Evolutionary conservation across 2,888 invertebrate genomes (phyloP), one percentile per base, ranked within the genome.

Genomic region (Cactoblastis cactorum): DNA sequence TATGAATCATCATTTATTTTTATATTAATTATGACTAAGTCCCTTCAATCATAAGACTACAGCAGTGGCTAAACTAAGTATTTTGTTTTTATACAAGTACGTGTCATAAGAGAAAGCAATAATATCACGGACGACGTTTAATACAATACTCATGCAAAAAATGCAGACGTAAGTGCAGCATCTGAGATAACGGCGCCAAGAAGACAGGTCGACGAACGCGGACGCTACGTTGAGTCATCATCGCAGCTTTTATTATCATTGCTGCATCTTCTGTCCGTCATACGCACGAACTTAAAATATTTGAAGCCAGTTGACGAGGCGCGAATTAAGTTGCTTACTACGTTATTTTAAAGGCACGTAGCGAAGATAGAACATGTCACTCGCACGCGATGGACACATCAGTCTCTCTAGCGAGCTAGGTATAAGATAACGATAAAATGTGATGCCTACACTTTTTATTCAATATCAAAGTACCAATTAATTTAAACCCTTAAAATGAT

Each of bases 201-300:
- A 73, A 71, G 71, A 71, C 69, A 75, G 84, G 82, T 85, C 83
- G 75, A 73, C 67, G 83, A 81, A 80, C 87, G 74, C 71, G 60
- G 65, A 57, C 63, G 65, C 71, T 67, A 69, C 63, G 71, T 64
- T 83, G 84, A 49, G 45, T 46, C 52, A 50, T 49, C 52, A 45
- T 15, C n/a, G n/a, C n/a, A 52, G 46, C 41, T 47, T 51, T 67
- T 75, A 71, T 61, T 28, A 28, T 28, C 63, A 63, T 58, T 28
- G 63, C 60, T 57, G 51, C 64, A 71, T 71, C 76, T 75, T 60
- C 64, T 67, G 65, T 67, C 67, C 63, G 48, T 56, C 19, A 49
- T 49, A 17, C 38, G 35, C 24, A 48, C 17, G 38, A 49, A 24
- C 24, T 51, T 32, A 24, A 22, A 43, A 24, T 50, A 48, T 45